These are phyloP conservation scores for Zaprionus vittiger DNA, from an alignment of 1,140 invertebrate species.

Conservation along the genomic window DNA sequence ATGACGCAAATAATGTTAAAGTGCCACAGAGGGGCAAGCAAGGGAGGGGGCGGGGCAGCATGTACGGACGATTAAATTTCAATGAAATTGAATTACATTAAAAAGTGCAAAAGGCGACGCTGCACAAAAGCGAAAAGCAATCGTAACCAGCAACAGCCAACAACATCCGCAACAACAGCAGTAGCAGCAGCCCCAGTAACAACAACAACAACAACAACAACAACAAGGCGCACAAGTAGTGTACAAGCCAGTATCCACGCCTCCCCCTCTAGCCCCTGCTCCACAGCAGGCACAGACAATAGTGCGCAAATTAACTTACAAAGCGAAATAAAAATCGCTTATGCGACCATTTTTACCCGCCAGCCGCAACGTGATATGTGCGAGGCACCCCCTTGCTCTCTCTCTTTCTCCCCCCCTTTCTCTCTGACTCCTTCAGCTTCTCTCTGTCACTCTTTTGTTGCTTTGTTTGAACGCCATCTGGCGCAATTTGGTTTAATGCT, in stretches of 20 bases:
- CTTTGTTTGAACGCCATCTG: constrained; percentile 41
- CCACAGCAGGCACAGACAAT: constrained; percentile 51
- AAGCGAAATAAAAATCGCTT: constrained; percentile 81
- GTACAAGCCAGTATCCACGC: constrained; percentile 7
- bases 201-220: constrained; percentile 25
- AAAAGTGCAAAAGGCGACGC: constrained; percentile 78
- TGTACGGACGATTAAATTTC: constrained; percentile 81
- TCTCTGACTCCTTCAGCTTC: not conserved
- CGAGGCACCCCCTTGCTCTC: not conserved
- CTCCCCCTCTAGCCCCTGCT: not conserved
- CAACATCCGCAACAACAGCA: constrained; percentile 4
- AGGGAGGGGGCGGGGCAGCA: constrained; percentile 24
- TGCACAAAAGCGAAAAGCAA: constrained; percentile 47
- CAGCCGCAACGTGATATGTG: constrained; percentile 51
- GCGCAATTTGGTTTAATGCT: constrained; percentile 57
- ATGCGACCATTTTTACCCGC: constrained; percentile 60
- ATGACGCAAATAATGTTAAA: constrained; percentile 81
- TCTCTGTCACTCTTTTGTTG: constrained; percentile 12
- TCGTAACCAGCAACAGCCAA: constrained; percentile 20
- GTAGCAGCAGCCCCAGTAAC: constrained; percentile 11
- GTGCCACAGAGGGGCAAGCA: constrained; percentile 6
- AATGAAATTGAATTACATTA: constrained; percentile 83
- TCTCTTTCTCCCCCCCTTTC: not conserved
- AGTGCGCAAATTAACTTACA: constrained; percentile 81
- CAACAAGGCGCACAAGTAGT: constrained; percentile 20